Base-by-base conservation (phyloP, 2,888 invertebrate genomes). In the Tetragonisca angustula region DNA sequence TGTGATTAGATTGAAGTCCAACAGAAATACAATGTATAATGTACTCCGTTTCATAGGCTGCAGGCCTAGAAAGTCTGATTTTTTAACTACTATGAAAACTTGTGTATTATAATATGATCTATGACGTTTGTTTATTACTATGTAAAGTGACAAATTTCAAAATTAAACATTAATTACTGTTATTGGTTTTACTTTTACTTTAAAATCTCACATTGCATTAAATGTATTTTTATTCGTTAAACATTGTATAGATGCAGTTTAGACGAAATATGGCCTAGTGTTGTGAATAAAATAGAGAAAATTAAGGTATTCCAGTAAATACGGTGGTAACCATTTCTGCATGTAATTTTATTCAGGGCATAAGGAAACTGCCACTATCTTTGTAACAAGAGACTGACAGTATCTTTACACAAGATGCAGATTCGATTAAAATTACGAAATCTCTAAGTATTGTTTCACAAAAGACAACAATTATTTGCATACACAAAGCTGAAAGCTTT, bases 41-140 rank as follows among this genome's bases (percentile, higher is more conserved):
- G 84, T 86, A 86, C 79, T 93, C 93, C 91, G 91, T 92, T 94
- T 93, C 87, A 91, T 91, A 91, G 93, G 92, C 92, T 90, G 76
- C 90, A 89, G 92, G 94, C 93, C 94, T 93, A 92, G 92, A 94
- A 94, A 94, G 94, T 94, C 94, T 94, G 94, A 94, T 94, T 94
- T 94, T 94, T 93, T 92, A 94, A 93, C 91, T 92, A 93, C 86
- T 93, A 91, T 87, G 92, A 91, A 89, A 91, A 91, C 85, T 89
- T 92, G 92, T 93, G 93, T 93, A 93, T 91, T 91, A 93, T 92
- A 93, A 92, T 92, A 92, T 93, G 92, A 91, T 93, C 92, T 94
- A 93, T 91, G 91, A 92, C 89, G 89, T 92, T 93, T 93, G 92
- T 93, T 94, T 92, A 93, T 92, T 93, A 93, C 92, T 92, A 92